Conservation (phyloP, 2,888 invertebrate genomes). For the Halictus quadricinctus region DNA sequence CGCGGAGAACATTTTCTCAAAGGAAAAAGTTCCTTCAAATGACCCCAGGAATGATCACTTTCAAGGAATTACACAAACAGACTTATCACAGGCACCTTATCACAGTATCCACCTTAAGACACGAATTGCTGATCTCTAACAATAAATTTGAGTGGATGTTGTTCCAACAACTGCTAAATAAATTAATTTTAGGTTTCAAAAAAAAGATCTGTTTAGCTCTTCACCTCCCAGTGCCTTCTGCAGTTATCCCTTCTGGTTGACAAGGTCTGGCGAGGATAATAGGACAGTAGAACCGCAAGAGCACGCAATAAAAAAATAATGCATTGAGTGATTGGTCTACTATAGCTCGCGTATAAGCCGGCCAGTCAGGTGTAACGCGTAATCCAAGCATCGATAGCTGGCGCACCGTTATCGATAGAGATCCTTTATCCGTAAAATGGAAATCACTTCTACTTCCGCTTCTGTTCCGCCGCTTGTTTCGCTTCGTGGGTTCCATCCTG, state of each 20-base stretch:
- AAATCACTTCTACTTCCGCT: constrained; percentile 45
- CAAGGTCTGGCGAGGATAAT: neutral
- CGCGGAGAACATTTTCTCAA: no score
- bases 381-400: constrained; percentile 17
- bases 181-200: no score
- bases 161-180: no score
- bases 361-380: constrained; percentile 32
- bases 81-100: no score
- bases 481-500: neutral
- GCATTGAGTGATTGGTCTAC: neutral
- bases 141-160: no score
- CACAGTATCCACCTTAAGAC: no score
- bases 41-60: no score
- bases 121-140: no score
- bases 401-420: constrained; percentile 10
- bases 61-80: no score
- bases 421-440: constrained; percentile 44
- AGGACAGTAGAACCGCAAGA: neutral
- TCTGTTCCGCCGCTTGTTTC: constrained; percentile 7
- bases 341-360: neutral
- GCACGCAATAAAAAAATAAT: neutral
- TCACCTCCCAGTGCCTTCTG: neutral
- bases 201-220: no score
- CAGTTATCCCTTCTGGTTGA: neutral
- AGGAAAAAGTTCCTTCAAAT: no score